Evolutionary conservation across 2,797 vertebrate genomes (phyloP), one percentile per base, ranked within the genome.

Genomic region (Gambusia yucatana): DNA sequence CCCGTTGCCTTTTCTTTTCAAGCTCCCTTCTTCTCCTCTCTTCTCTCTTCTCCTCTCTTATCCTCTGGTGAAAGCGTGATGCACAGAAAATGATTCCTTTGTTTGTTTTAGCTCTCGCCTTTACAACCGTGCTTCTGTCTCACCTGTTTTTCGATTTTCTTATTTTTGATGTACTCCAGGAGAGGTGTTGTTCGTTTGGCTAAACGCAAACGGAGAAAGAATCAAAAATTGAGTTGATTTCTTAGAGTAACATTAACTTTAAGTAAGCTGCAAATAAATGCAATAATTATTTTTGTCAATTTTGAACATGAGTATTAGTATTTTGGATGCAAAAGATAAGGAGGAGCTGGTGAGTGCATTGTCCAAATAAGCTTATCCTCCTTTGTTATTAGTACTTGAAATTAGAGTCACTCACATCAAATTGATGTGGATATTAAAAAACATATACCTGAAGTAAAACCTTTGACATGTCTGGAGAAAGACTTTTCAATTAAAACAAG

Each of bases 81-180:
- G 47, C 6, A 14, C 81, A 36, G 8, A 11, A 69, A 8, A 47
- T 3, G 0, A 65, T 1, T 13, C 0, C 65, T 61, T 63, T 47
- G 17, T 30, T 69, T 7, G 0, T 6, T 4, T 71, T 0, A 48
- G 41, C 25, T 25, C 6, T 28, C 39, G 47, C 73, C 22, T n/a
- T 46, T 5, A 17, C 16, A 43, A 30, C 22, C 17, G 20, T 25
- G 44, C 4, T 94, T 16, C 2, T 71, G 39, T 67, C 72, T 83
- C 59, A 92, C 98, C 97, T 99, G 98, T 94, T 99, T 99, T 93
- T 99, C 98, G 87, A 99, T 96, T 94, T 99, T 99, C 95, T 98
- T 98, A 85, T 97, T 99, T 96, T 98, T 99, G 92, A 99, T 99
- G 93, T 99, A 99, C 91, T 99, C 98, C 94, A 99, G 94, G 88